Evolutionary conservation across 2,888 invertebrate species (phyloP), one percentile per base, ranked within the genome.

Genomic region (Tupiocoris notatus): DNA sequence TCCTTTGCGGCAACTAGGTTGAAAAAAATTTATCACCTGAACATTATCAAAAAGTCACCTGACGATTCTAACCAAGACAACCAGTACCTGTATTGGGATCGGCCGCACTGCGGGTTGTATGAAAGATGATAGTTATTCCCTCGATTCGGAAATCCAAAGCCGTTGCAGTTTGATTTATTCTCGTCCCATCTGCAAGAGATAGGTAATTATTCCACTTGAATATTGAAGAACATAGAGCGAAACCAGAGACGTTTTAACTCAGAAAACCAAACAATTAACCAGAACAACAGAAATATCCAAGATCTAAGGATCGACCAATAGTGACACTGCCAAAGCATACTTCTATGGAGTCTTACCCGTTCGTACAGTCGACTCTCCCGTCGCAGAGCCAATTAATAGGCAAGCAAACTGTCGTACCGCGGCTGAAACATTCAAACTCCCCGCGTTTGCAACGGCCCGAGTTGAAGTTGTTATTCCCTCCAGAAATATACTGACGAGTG

Each of bases 281-380:
- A 61, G 7, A 61, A 54, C 54, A 54, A 54, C 54, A 54, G 9
- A n/a, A n/a, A n/a, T n/a, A n/a, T n/a, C n/a, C n/a, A n/a, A n/a
- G n/a, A n/a, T n/a, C n/a, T n/a, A n/a, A n/a, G n/a, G n/a, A n/a
- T n/a, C n/a, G n/a, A n/a, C n/a, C n/a, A n/a, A n/a, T n/a, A 61
- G 59, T 59, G 22, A 24, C 22, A 59, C 61, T n/a, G n/a, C n/a
- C n/a, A n/a, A n/a, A n/a, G n/a, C n/a, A n/a, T n/a, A n/a, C n/a
- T n/a, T n/a, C n/a, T n/a, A n/a, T n/a, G n/a, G n/a, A n/a, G n/a
- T n/a, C n/a, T 79, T 79, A 80, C 81, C 82, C 82, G 79, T 84
- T 83, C 9, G 80, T 80, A 77, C 84, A 84, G 77, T 84, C 83
- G n/a, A 75, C 73, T 21, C 81, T 80, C 7, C 82, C 83, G 79